Evolutionary conservation across 2,888 invertebrate genomes (phyloP), one percentile per base, ranked within the genome.

Genomic region (Platerodrilus igneus): DNA sequence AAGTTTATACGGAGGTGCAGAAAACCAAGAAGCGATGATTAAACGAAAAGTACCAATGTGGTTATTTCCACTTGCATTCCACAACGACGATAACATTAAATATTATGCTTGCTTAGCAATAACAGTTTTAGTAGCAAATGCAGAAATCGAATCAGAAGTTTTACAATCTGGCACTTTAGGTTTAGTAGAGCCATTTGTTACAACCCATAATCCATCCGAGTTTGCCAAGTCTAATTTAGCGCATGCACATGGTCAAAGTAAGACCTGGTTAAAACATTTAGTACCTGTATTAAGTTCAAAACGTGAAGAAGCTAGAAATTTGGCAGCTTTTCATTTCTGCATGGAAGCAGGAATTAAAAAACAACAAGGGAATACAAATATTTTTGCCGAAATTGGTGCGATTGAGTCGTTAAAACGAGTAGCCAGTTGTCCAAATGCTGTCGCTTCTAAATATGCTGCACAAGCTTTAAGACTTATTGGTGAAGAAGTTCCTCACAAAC

Each of bases 341-440:
- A 95, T 99, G 94, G 99, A 99, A 69, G 96, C 97, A 7, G 92
- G 92, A 20, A 96, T 99, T 37, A 97, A 97, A 67, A 89, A 93
- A 57, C 86, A 86, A 56, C 92, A 92, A 66, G 88, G 88, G 3
- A 89, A 90, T 48, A 89, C 90, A 0, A 83, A 86, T 66, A 86
- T 94, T 59, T 95, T 96, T 65, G 77, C 83, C 45, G 91, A 93
- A 68, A 96, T 99, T 51, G 92, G 91, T 35, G 96, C 95, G 1
- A 86, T 97, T 47, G 92, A 93, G 57, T 88, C 95, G 0, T 73
- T 99, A 56, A 97, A 96, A 65, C 88, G 86, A 61, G 92, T 96
- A 0, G 97, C 97, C 5, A 93, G 94, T 60, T 95, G 95, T 66
- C 96, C 97, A 0, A 96, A 96, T 68, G 95, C 96, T 4, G 88